Base-by-base conservation (phyloP, 1,140 invertebrate species). In the Chironomus striatipennis region DNA sequence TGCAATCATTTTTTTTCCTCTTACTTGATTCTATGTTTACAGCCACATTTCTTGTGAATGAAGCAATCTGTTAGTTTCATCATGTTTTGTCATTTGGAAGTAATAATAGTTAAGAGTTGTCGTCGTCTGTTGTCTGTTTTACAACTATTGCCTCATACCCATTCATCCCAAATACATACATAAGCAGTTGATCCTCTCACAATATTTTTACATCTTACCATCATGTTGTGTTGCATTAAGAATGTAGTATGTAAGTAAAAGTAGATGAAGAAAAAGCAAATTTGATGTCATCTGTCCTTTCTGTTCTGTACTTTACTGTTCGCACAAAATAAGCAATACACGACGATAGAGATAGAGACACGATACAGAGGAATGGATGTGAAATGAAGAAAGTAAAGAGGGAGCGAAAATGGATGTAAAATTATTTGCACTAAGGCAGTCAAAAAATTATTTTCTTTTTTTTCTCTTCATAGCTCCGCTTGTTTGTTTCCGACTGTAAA, bases 101-200 rank as follows among this genome's bases (percentile, higher is more conserved):
- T 70, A 70, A 70, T 70, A 70, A 70, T 70, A 70, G 65, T 70
- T 20, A 70, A 70, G 18, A 20, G 65, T 70, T 70, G 47, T 15
- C n/a, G 47, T 15, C n/a, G 9, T 47, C 43, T 47, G 43, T 47
- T 15, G 43, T 57, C 47, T 57, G 47, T 57, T 57, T 57, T 57
- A 57, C 47, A 57, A 57, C 47, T 57, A n/a, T 57, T 57, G 8
- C 24, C 24, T 34, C 24, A 34, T 34, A 34, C 24, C 24, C 24
- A 34, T 34, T 5, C 24, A 1, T 34, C 24, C 24, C 24, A 34
- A 2, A 34, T 34, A 34, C 24, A 34, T 34, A 34, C 24, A 34
- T 34, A 34, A 34, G 24, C 24, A 34, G 24, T 34, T 34, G 24
- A 34, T 34, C 24, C 24, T 34, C 24, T 34, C 24, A n/a, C n/a